Evolutionary conservation across 2,797 vertebrate genomes (phyloP).

Genomic region (Neosalanx taihuensis): DNA sequence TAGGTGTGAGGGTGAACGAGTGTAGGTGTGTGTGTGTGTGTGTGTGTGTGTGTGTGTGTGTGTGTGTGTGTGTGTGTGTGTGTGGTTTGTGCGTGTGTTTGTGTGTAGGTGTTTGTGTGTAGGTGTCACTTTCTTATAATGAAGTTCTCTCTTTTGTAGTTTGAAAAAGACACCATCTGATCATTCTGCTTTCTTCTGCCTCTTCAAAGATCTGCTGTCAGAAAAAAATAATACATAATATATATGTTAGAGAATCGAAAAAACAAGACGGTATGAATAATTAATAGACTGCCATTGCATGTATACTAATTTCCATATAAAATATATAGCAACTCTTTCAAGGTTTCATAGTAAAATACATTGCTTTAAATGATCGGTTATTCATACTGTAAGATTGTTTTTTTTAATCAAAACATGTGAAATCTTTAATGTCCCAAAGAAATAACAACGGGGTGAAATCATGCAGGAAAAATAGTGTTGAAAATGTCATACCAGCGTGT

Average conservation of each 20-base stretch:
- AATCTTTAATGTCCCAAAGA: conserved; percentile 42
- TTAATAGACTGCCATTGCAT: conserved; percentile 67
- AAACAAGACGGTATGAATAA: conserved; percentile 74
- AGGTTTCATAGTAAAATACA: conserved; percentile 50
- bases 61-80: too few relatives aligned
- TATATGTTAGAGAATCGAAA: conserved; percentile 65
- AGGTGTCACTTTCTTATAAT: conserved; percentile 64
- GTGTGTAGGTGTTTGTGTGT: conserved; percentile 25
- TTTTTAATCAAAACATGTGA: conserved; percentile 45
- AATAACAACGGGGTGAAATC: conserved; percentile 24
- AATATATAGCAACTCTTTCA: conserved; percentile 65
- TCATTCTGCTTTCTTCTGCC: conserved; percentile 55
- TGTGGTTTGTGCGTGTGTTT: too few relatives aligned
- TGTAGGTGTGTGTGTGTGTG: too few relatives aligned
- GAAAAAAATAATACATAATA: conserved; percentile 71
- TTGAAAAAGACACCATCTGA: conserved; percentile 60
- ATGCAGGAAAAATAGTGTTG: neutral
- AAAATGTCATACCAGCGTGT: too few relatives aligned
- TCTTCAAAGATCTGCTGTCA: conserved; percentile 62
- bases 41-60: too few relatives aligned
- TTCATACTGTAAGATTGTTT: conserved; percentile 26
- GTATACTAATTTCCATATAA: conserved; percentile 75
- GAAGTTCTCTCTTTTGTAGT: conserved; percentile 70
- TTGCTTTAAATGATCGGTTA: conserved; percentile 50
- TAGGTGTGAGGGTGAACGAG: too few relatives aligned